These are phyloP conservation scores for Polydrusus tereticollis DNA, from an alignment of 2,888 invertebrate species.

Conservation along the genomic window DNA sequence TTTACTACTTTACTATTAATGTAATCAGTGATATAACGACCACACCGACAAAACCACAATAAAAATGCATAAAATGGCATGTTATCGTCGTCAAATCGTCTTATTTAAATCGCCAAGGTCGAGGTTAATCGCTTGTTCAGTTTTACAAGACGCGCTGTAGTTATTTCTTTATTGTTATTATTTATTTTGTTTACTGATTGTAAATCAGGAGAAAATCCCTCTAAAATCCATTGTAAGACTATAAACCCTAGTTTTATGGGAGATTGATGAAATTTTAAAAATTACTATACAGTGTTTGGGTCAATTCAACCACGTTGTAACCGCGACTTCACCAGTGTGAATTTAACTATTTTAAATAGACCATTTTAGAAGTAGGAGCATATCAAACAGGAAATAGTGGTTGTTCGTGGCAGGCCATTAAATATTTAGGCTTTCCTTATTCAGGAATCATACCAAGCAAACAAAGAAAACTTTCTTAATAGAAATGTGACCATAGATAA, in stretches of 20 bases:
- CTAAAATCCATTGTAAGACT: constrained; percentile 13
- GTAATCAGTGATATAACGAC: not conserved
- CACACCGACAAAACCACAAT: not conserved
- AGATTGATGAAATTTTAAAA: constrained; percentile 6
- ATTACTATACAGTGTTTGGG: too few species aligned
- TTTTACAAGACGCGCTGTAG: not conserved
- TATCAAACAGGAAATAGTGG: too few species aligned
- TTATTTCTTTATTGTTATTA: not conserved
- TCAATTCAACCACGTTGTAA: too few species aligned
- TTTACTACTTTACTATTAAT: not conserved
- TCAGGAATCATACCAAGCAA: too few species aligned
- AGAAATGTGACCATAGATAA: too few species aligned
- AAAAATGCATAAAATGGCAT: not conserved
- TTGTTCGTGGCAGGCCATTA: too few species aligned
- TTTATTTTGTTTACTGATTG: not conserved
- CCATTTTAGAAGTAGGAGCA: too few species aligned
- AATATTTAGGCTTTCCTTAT: too few species aligned
- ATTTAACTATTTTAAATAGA: too few species aligned
- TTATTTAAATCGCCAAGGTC: not conserved
- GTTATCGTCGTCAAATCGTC: not conserved
- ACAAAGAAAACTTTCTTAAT: too few species aligned
- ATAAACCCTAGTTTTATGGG: constrained; percentile 31
- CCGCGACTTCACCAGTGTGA: too few species aligned
- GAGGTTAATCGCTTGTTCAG: not conserved
- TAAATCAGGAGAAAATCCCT: constrained; percentile 21